Evolutionary conservation across 2,797 vertebrate genomes (phyloP).

Genomic region (Diceros bicornis): DNA sequence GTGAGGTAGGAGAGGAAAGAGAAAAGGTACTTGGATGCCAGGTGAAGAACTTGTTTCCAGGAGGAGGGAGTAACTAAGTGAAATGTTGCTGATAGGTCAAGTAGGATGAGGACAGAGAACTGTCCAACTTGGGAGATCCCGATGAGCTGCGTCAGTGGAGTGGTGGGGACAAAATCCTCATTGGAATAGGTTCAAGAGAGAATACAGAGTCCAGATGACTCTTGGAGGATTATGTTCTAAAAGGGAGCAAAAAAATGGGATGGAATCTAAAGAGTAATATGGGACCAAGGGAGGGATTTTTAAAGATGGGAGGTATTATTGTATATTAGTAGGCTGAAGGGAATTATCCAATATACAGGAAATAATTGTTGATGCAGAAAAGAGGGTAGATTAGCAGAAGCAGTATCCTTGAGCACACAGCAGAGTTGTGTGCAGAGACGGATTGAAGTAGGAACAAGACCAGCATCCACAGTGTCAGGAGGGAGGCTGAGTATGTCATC

Average conservation of each 20-base stretch:
- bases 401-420: background rate
- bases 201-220: background rate
- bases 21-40: background rate
- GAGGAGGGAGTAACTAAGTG: background rate
- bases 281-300: background rate
- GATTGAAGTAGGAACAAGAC: background rate
- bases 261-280: background rate
- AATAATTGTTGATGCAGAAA: background rate
- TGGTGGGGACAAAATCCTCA: background rate
- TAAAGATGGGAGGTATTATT: background rate
- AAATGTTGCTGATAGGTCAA: background rate
- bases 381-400: background rate
- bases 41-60: background rate
- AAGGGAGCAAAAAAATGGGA: background rate
- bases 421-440: background rate
- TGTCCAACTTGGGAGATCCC: background rate
- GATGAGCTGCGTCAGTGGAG: background rate
- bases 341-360: background rate
- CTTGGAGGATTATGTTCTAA: background rate
- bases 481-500: background rate
- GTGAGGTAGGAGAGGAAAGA: background rate
- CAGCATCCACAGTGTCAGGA: background rate
- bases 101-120: background rate
- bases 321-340: background rate
- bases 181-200: background rate